phyloP scores from a whole-genome alignment of 1,140 invertebrate species.

The Chionoecetes opilio region DNA sequence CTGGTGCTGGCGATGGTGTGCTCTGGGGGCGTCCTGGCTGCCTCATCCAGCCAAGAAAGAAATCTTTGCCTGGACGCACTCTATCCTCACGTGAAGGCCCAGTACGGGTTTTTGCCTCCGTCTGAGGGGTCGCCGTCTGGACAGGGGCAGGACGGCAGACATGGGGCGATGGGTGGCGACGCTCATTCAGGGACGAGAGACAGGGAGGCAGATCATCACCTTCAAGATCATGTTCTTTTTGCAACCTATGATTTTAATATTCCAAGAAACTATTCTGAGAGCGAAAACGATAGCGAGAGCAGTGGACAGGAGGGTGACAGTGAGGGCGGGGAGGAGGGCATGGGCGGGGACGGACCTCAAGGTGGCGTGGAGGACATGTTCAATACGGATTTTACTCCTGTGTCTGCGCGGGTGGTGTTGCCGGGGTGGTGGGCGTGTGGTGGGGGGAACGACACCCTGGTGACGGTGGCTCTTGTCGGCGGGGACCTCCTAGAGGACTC shows the following conservation, averaged over 20 bases:
- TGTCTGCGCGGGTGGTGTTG: background rate
- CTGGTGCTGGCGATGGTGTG: background rate
- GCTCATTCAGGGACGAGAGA: background rate
- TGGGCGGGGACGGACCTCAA: background rate
- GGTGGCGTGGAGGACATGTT: background rate
- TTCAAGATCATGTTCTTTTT: constrained; percentile 6
- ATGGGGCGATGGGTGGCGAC: background rate
- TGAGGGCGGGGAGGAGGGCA: background rate
- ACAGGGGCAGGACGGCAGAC: background rate
- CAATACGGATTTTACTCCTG: background rate
- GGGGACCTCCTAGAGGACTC: background rate
- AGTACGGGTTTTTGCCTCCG: background rate
- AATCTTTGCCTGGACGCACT: background rate
- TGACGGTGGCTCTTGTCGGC: background rate
- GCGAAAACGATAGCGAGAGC: background rate
- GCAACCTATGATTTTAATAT: background rate
- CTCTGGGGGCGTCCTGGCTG: background rate
- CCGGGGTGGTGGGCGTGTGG: background rate
- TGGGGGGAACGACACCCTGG: background rate
- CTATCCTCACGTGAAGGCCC: background rate
- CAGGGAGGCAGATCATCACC: background rate
- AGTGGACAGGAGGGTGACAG: background rate
- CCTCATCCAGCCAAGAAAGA: background rate
- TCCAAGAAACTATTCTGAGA: background rate
- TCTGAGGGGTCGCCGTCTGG: background rate